Percentiles rank a stretch among this genome's conserved stretches.
These are phyloP conservation scores for Sinhomidia bicolor DNA, from an alignment of 2,888 invertebrate species.

Conservation along the genomic window DNA sequence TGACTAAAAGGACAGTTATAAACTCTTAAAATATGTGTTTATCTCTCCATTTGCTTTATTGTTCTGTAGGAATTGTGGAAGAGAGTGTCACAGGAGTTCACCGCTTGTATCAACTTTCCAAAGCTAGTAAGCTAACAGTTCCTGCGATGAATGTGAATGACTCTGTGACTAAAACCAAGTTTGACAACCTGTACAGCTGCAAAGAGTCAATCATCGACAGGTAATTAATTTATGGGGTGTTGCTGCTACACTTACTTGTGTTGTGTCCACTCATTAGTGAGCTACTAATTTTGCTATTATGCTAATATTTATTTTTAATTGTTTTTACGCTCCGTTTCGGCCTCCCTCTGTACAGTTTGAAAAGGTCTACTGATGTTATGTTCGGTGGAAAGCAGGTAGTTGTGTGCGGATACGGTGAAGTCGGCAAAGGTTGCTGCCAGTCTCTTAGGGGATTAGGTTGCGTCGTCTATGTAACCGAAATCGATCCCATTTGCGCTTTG, in stretches of 20 bases:
- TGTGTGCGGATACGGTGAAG: constrained; percentile 98
- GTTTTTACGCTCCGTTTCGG: not conserved
- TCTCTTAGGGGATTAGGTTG: constrained; percentile 97
- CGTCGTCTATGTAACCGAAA: constrained; percentile 96
- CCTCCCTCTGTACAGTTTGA: constrained; percentile 88
- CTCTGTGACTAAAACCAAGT: constrained; percentile 98
- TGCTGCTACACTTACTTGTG: too few species aligned
- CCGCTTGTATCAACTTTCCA: constrained; percentile 96
- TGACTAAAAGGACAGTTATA: too few species aligned
- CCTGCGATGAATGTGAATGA: constrained; percentile 99
- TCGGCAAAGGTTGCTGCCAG: constrained; percentile 98
- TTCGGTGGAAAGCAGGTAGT: constrained; percentile 98
- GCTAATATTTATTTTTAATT: not conserved
- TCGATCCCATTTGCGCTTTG: constrained; percentile 98
- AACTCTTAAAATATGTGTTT: too few species aligned
- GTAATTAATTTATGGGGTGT: constrained; percentile 82
- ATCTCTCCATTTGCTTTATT: not conserved
- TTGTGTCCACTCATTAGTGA: too few species aligned
- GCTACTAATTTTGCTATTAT: too few species aligned
- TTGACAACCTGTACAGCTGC: constrained; percentile 98
- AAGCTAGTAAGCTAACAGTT: constrained; percentile 95
- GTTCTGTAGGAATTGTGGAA: constrained; percentile 92
- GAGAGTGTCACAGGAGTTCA: constrained; percentile 99
- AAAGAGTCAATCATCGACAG: constrained; percentile 95
- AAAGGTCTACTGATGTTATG: constrained; percentile 97